phyloP scores from a whole-genome alignment of 2,888 invertebrate species.

The Ctena decussata region DNA sequence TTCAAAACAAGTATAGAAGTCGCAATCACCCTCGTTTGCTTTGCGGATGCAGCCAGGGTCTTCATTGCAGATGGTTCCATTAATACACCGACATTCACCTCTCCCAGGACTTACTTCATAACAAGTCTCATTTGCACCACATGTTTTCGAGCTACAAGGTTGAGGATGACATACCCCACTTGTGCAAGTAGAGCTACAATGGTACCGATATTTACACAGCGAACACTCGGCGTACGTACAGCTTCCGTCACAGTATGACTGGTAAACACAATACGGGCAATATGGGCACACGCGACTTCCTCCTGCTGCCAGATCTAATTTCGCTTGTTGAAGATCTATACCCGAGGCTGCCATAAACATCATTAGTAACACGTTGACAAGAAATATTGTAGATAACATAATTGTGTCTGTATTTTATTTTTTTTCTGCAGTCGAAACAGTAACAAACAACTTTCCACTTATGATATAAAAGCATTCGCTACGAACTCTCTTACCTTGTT shows the following conservation, averaged over 20 bases:
- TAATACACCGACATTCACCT: background rate
- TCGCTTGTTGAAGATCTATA: background rate
- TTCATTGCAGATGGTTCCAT: background rate
- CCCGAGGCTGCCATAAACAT: no score
- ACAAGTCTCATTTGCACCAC: slow-evolving; percentile 5
- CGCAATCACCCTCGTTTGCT: background rate
- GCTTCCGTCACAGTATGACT: background rate
- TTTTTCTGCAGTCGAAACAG: no score
- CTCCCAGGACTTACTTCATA: background rate
- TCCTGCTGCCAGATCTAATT: background rate
- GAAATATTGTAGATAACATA: no score
- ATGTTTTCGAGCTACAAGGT: background rate
- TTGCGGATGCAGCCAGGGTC: background rate
- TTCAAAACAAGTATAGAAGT: slow-evolving; percentile 20
- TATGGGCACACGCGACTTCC: slow-evolving; percentile 18
- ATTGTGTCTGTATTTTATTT: no score
- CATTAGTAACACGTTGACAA: no score
- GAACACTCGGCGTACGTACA: slow-evolving; percentile 11
- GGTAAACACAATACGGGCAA: slow-evolving; percentile 12
- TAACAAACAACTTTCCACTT: no score
- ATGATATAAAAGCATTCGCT: no score
- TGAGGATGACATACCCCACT: background rate
- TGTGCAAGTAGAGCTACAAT: slow-evolving; percentile 11
- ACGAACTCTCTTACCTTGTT: no score
- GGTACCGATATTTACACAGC: background rate